These are phyloP conservation scores for Medauroidea extradentata DNA, from an alignment of 1,140 invertebrate genomes.

Conservation along the genomic window DNA sequence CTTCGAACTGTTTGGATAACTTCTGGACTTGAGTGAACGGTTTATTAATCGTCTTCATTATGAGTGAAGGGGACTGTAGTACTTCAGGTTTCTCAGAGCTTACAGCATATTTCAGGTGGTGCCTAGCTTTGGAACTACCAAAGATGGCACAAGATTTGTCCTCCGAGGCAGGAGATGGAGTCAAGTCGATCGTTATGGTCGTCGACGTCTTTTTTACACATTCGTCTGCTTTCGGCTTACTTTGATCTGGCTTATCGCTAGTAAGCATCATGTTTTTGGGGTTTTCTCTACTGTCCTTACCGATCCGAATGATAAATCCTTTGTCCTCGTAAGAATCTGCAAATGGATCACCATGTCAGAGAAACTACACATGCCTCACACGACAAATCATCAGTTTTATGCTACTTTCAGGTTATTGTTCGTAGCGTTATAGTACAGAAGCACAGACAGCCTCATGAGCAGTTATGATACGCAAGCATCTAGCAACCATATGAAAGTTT, in stretches of 20 bases:
- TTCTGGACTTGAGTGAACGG: constrained; percentile 2
- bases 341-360: too few species aligned
- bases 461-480: too few species aligned
- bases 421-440: too few species aligned
- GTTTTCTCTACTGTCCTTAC: constrained; percentile 12
- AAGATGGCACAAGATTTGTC: background rate
- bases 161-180: constrained; percentile 29
- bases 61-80: constrained; percentile 13
- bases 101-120: too few species aligned
- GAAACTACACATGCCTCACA: too few species aligned
- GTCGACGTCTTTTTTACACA: constrained; percentile 33
- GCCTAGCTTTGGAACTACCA: too few species aligned
- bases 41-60: constrained; percentile 12
- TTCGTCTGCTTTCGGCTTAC: constrained; percentile 12
- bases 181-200: constrained; percentile 44
- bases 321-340: constrained; percentile 23
- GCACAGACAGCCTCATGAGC: too few species aligned
- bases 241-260: background rate
- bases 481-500: too few species aligned
- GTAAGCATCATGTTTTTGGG: constrained; percentile 1
- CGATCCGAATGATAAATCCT: constrained; percentile 40
- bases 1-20: background rate
- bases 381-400: too few species aligned
- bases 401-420: too few species aligned
- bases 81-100: background rate